These are phyloP conservation scores for Acarapis woodi DNA, from an alignment of 1,140 invertebrate genomes.

Conservation along the genomic window DNA sequence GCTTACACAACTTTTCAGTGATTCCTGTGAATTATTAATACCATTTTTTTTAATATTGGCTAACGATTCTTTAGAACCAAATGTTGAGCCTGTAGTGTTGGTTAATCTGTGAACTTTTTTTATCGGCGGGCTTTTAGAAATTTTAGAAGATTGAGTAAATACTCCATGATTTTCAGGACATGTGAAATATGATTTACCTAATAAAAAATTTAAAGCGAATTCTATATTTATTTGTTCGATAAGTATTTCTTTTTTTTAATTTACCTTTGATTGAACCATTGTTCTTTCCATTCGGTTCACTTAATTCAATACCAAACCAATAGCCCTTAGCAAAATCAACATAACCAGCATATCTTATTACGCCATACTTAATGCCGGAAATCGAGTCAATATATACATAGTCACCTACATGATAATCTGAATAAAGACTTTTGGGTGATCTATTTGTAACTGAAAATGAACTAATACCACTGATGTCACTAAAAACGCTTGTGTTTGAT, in stretches of 20 bases:
- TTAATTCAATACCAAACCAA: constrained; percentile 81
- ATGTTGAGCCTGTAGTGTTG: constrained; percentile 16
- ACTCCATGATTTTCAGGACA: constrained; percentile 64
- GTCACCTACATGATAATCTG: constrained; percentile 45
- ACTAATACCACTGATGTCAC: too few relatives aligned
- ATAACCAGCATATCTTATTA: constrained; percentile 45
- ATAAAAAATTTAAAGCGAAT: too few relatives aligned
- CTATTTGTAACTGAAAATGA: too few relatives aligned
- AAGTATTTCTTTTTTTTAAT: too few relatives aligned
- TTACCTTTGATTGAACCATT: constrained; percentile 67
- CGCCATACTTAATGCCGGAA: constrained; percentile 58
- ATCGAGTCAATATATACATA: constrained; percentile 62
- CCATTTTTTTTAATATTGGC: constrained; percentile 23
- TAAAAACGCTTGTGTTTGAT: too few relatives aligned
- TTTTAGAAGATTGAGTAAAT: constrained; percentile 65
- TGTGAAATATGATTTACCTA: constrained; percentile 73
- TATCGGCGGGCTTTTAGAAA: constrained; percentile 20
- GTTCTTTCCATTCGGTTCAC: constrained; percentile 67
- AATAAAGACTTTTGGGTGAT: too few relatives aligned
- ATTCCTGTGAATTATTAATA: constrained; percentile 32
- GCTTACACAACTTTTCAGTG: too few relatives aligned
- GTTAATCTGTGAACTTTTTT: not conserved
- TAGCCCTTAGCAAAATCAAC: constrained; percentile 67
- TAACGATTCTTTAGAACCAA: constrained; percentile 16
- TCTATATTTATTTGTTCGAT: too few relatives aligned